Percentiles rank a stretch among this genome's conserved stretches.
These are phyloP conservation scores for Plodia interpunctella DNA, from an alignment of 1,140 invertebrate genomes.

Conservation along the genomic window DNA sequence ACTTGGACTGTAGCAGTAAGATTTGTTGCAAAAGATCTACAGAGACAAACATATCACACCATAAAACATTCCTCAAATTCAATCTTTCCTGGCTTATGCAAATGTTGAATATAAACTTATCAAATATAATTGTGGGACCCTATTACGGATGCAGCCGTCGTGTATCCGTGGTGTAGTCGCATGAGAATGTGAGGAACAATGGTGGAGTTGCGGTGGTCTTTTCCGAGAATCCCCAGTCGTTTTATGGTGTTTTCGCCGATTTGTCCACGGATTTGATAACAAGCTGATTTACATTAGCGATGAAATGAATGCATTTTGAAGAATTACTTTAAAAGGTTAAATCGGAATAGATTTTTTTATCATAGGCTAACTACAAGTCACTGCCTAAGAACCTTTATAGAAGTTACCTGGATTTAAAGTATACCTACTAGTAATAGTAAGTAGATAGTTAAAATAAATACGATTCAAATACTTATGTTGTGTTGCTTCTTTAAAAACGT, in stretches of 20 bases:
- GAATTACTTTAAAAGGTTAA: neutral
- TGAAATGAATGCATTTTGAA: neutral
- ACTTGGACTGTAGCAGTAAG: no score
- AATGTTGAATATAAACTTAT: constrained; percentile 74
- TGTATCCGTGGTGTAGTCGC: constrained; percentile 61
- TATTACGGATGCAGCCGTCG: constrained; percentile 65
- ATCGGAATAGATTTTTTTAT: no score
- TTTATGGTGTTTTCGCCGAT: constrained; percentile 66
- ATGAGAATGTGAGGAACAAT: constrained; percentile 66
- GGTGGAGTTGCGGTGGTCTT: constrained; percentile 68
- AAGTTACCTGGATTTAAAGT: no score
- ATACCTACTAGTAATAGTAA: no score
- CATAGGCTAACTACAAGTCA: no score
- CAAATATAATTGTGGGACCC: constrained; percentile 75
- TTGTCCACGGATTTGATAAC: constrained; percentile 47
- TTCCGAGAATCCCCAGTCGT: constrained; percentile 63
- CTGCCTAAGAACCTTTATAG: no score
- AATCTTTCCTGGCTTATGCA: constrained; percentile 65
- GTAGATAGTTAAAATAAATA: no score
- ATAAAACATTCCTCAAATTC: no score
- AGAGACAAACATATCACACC: no score
- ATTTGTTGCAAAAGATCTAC: no score
- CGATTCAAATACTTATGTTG: neutral
- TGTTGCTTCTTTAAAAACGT: neutral
- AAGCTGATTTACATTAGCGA: constrained; percentile 22